A percentile compares a stretch with the other conserved stretches of the same genome.
phyloP scores from a whole-genome alignment of 2,797 vertebrate species.

The Spea hammondii region DNA sequence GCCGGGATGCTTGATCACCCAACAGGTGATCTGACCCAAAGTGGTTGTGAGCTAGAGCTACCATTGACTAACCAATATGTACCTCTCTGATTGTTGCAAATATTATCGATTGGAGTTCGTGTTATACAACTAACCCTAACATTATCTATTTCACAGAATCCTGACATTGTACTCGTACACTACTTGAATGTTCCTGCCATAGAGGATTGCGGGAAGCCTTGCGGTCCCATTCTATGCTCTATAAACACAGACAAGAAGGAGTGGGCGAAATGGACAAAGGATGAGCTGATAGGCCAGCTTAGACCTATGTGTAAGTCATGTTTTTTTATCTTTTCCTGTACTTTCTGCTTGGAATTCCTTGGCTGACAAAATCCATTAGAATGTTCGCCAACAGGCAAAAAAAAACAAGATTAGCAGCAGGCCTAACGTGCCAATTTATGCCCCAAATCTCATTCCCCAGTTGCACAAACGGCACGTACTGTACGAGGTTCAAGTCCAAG shows the following conservation, averaged over 20 bases:
- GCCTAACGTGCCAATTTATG: too few relatives aligned
- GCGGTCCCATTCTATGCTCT: constrained; percentile 95
- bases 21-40: too few relatives aligned
- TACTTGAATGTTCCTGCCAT: constrained; percentile 99
- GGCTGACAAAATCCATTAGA: too few relatives aligned
- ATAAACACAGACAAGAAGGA: constrained; percentile 99
- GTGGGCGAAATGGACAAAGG: constrained; percentile 99
- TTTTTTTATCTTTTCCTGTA: not conserved
- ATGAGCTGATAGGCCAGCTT: constrained; percentile 96
- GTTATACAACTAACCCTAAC: not conserved
- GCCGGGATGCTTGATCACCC: too few relatives aligned
- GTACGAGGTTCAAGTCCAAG: too few relatives aligned
- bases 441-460: too few relatives aligned
- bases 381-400: too few relatives aligned
- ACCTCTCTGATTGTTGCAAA: not conserved
- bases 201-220: constrained; percentile 98
- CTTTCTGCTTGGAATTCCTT: too few relatives aligned
- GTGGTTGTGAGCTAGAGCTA: too few relatives aligned
- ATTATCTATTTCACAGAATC: constrained; percentile 78
- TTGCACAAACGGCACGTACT: too few relatives aligned
- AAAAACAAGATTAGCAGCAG: too few relatives aligned
- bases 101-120: not conserved
- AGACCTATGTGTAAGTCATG: constrained; percentile 98
- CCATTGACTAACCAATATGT: too few relatives aligned
- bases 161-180: constrained; percentile 98